Percentiles rank a stretch among this genome's conserved stretches.
phyloP scores from a whole-genome alignment of 2,113 vertebrate genomes.

The Onychostoma macrolepis region DNA sequence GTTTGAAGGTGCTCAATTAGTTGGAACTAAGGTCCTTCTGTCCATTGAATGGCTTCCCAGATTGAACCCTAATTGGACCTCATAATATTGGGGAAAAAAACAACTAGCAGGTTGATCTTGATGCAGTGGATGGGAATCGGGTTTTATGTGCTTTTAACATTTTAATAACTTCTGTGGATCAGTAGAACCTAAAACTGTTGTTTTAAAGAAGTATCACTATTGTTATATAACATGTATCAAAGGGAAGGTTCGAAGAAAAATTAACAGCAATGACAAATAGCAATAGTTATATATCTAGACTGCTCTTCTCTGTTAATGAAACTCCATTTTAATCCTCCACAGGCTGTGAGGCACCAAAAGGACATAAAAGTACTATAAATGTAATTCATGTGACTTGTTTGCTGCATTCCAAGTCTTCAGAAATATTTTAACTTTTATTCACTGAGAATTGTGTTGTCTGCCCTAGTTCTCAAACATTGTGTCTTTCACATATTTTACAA shows the following conservation, averaged over 20 bases:
- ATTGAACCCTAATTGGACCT: slow-evolving; percentile 49
- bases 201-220: background rate
- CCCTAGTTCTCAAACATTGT: too few relatives aligned
- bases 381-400: too few relatives aligned
- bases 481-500: too few relatives aligned
- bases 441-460: too few relatives aligned
- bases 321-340: too few relatives aligned
- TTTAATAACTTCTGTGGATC: background rate
- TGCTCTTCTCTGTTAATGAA: too few relatives aligned
- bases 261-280: background rate
- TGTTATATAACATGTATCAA: background rate
- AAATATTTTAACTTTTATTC: too few relatives aligned
- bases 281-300: background rate
- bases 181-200: background rate
- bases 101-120: background rate
- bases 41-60: slow-evolving; percentile 44
- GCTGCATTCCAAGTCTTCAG: too few relatives aligned
- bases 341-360: too few relatives aligned
- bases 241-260: background rate
- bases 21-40: slow-evolving; percentile 58
- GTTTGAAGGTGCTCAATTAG: slow-evolving; percentile 60
- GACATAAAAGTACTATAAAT: too few relatives aligned
- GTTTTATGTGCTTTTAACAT: background rate
- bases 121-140: slow-evolving; percentile 13
- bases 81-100: slow-evolving; percentile 14